A percentile compares a stretch with the other conserved stretches of the same genome.
phyloP scores from a whole-genome alignment of 2,797 vertebrate genomes.

The Lerista edwardsae region DNA sequence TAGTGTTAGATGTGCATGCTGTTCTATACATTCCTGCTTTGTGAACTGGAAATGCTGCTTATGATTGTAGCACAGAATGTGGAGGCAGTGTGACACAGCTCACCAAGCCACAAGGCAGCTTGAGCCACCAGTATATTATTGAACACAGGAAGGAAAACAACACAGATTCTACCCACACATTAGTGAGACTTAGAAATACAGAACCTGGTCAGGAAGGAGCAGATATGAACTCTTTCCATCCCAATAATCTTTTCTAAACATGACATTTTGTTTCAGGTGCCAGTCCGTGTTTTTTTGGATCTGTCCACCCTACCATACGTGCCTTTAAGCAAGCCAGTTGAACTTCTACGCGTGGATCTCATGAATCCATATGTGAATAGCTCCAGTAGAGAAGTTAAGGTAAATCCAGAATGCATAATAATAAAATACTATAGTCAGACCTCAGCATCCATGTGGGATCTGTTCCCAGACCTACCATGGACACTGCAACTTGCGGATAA shows the following conservation, averaged over 20 bases:
- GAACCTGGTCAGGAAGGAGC: not conserved
- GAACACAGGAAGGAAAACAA: not conserved
- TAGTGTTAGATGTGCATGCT: not conserved
- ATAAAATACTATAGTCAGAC: no score
- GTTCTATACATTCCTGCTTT: not conserved
- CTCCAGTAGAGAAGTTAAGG: conserved; percentile 88
- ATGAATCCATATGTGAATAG: conserved; percentile 88
- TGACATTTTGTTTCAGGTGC: conserved; percentile 80
- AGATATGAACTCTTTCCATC: not conserved
- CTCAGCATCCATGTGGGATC: no score
- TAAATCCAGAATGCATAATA: conserved; percentile 55
- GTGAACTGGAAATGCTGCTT: not conserved
- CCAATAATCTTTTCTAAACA: not conserved
- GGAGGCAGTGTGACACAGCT: not conserved
- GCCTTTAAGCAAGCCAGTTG: conserved; percentile 87
- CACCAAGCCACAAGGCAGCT: not conserved
- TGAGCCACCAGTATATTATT: not conserved
- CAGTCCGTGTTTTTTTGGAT: conserved; percentile 94
- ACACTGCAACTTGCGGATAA: no score
- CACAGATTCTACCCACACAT: not conserved
- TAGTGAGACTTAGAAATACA: not conserved
- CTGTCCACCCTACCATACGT: conserved; percentile 87
- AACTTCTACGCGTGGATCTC: conserved; percentile 91
- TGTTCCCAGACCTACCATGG: no score
- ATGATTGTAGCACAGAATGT: not conserved